A percentile compares a stretch with the other conserved stretches of the same genome.
Evolutionary conservation across 1,140 invertebrate genomes (phyloP).

Genomic region (Proctacanthus coquilletti): DNA sequence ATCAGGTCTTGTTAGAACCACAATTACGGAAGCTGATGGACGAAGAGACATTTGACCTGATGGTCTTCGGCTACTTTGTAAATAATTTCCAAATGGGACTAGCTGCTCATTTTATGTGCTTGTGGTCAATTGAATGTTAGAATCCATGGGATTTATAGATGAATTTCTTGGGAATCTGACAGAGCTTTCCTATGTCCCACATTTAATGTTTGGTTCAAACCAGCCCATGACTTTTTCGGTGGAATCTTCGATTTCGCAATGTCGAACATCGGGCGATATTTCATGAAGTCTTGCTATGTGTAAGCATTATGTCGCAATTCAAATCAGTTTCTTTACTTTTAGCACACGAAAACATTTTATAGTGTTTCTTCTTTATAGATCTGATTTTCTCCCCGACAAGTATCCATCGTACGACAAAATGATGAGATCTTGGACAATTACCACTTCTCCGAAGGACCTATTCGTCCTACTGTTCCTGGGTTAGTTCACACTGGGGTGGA

Average conservation of each 20-base stretch:
- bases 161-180: conserved; percentile 14
- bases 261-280: background rate
- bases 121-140: conserved; percentile 14
- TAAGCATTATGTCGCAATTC: conserved; percentile 5
- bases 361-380: background rate
- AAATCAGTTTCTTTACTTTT: background rate
- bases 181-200: conserved; percentile 16
- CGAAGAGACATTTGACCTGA: conserved; percentile 23
- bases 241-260: background rate
- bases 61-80: conserved; percentile 19
- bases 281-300: conserved; percentile 8
- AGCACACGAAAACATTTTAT: too few relatives aligned
- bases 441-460: conserved; percentile 20
- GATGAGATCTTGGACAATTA: conserved; percentile 16
- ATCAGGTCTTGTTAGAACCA: too few relatives aligned
- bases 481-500: conserved; percentile 31
- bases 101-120: conserved; percentile 16
- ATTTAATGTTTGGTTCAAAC: background rate
- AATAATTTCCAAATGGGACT: conserved; percentile 22
- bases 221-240: background rate
- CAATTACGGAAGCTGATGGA: too few relatives aligned
- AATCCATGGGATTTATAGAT: conserved; percentile 8
- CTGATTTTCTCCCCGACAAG: background rate
- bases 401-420: conserved; percentile 17
- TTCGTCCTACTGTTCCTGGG: conserved; percentile 23